These are phyloP conservation scores for Epizoanthus stellaris DNA, from an alignment of 92 coral and sea anemone species.

Conservation along the genomic window DNA sequence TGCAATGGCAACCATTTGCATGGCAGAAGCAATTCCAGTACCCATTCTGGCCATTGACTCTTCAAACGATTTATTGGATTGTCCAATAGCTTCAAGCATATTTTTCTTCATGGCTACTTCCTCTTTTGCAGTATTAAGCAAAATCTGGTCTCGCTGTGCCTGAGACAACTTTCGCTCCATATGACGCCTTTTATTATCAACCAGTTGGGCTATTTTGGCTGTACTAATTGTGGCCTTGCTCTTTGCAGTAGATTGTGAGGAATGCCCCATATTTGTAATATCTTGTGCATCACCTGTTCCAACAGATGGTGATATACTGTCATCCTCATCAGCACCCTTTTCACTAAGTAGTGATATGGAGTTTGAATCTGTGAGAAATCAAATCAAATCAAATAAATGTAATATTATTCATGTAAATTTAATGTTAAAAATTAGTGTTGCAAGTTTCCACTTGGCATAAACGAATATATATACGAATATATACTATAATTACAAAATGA, in stretches of 20 bases:
- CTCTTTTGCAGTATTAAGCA: too few relatives aligned
- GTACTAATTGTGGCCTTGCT: background rate
- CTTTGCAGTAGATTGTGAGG: too few relatives aligned
- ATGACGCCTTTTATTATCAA: background rate
- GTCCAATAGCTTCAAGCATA: constrained; percentile 7
- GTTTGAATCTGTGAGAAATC: background rate
- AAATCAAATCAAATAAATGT: background rate
- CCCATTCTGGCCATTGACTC: background rate
- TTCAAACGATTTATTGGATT: constrained; percentile 1
- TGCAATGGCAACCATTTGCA: background rate
- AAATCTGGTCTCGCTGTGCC: background rate
- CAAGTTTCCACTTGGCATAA: background rate
- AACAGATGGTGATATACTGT: background rate
- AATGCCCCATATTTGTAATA: constrained; percentile 5
- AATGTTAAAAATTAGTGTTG: background rate
- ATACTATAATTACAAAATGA: background rate
- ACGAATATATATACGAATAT: background rate
- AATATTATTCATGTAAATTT: background rate
- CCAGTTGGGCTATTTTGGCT: constrained; percentile 8
- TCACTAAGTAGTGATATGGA: constrained; percentile 5
- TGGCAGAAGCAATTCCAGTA: background rate
- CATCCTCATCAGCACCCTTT: constrained; percentile 1
- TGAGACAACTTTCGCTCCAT: background rate
- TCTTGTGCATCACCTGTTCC: background rate
- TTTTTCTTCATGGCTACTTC: constrained; percentile 5